These are phyloP conservation scores for Lysandra coridon DNA, from an alignment of 2,888 invertebrate species.

Conservation along the genomic window DNA sequence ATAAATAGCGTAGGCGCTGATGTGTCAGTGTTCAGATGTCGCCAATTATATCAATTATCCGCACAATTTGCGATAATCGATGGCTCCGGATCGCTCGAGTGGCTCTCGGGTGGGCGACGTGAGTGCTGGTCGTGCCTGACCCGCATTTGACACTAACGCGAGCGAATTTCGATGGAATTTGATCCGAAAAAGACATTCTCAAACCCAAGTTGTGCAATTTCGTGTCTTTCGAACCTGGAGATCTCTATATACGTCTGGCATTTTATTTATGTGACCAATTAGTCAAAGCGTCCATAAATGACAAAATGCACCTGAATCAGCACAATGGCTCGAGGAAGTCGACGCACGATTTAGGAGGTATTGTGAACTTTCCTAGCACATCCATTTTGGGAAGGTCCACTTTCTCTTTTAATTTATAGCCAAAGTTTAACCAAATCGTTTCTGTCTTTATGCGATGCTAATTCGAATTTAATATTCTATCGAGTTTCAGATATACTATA, in stretches of 20 bases:
- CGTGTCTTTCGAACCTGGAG: not conserved
- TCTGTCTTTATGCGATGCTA: not conserved
- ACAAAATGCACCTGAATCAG: conserved; percentile 12
- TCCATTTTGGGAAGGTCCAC: conserved; percentile 18
- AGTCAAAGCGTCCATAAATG: conserved; percentile 8
- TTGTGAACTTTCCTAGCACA: conserved; percentile 27
- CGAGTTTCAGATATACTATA: no score
- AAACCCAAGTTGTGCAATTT: not conserved
- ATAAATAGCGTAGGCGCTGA: conserved; percentile 17
- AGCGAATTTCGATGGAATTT: conserved; percentile 15
- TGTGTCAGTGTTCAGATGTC: conserved; percentile 36
- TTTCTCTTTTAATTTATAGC: conserved; percentile 26
- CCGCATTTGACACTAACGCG: conserved; percentile 22
- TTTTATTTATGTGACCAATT: not conserved
- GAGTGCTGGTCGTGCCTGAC: conserved; percentile 7
- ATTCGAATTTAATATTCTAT: not conserved
- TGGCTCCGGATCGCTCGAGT: not conserved
- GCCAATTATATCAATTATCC: conserved; percentile 56
- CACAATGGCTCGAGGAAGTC: conserved; percentile 16
- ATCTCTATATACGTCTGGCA: not conserved
- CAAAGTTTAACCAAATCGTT: conserved; percentile 1
- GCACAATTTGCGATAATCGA: conserved; percentile 51
- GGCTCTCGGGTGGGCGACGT: not conserved
- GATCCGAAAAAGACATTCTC: not conserved
- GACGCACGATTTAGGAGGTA: conserved; percentile 23